phyloP scores from a whole-genome alignment of 2,888 invertebrate species.

The Eupithecia pulchellata region DNA sequence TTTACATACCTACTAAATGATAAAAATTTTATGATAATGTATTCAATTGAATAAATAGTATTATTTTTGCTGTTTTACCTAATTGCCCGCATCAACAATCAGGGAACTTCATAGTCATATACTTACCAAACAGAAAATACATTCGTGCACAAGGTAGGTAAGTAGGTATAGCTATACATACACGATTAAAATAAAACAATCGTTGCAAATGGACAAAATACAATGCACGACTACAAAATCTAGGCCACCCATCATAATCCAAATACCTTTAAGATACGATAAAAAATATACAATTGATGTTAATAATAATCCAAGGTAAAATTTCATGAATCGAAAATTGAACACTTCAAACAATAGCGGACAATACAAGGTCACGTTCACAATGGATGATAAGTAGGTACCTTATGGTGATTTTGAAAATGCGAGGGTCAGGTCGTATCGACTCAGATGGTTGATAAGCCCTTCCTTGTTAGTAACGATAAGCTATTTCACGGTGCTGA shows the following conservation, averaged over 20 bases:
- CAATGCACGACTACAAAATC: constrained; percentile 15
- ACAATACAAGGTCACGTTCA: constrained; percentile 61
- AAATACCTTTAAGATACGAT: constrained; percentile 15
- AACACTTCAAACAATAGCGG: constrained; percentile 68
- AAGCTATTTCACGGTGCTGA: constrained; percentile 73
- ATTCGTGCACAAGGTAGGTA: no score
- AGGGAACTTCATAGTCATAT: no score
- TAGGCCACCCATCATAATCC: constrained; percentile 19
- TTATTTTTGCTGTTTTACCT: no score
- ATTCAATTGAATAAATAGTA: no score
- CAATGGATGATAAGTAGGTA: constrained; percentile 61
- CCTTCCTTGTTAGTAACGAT: constrained; percentile 68
- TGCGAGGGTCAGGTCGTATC: constrained; percentile 66
- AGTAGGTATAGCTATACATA: not conserved
- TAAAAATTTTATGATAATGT: no score
- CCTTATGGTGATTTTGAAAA: constrained; percentile 74
- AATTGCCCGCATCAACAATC: no score
- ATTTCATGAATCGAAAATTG: constrained; percentile 72
- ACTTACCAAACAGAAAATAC: no score
- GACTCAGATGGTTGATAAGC: constrained; percentile 67
- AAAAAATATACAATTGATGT: constrained; percentile 53
- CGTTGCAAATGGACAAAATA: constrained; percentile 7
- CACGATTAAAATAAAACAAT: constrained; percentile 14
- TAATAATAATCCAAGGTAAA: constrained; percentile 78
- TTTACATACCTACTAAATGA: no score